Conservation (phyloP, 1,140 invertebrate species). For the Eurytemora carolleeae region DNA sequence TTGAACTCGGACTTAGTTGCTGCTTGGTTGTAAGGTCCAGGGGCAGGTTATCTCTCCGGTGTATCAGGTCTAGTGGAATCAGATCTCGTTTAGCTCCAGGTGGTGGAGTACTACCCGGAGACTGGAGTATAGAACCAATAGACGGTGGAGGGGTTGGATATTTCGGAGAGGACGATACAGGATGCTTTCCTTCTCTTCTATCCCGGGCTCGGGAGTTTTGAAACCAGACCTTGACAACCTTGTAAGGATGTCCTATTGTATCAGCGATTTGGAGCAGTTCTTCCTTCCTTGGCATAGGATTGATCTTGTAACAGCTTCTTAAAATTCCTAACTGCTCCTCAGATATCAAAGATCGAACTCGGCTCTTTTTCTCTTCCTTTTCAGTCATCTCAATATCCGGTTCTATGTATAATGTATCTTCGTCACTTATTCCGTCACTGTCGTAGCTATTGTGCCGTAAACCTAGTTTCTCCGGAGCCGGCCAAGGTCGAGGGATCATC, state of each 20-base stretch:
- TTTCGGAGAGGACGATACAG: slow-evolving; percentile 25
- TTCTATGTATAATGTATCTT: slow-evolving; percentile 15
- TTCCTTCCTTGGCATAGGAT: slow-evolving; percentile 76
- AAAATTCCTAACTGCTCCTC: slow-evolving; percentile 76
- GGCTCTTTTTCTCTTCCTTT: slow-evolving; percentile 45
- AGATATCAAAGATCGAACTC: slow-evolving; percentile 74
- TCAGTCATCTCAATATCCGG: slow-evolving; percentile 18
- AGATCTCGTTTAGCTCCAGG: slow-evolving; percentile 2
- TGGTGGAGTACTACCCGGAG: slow-evolving; percentile 9
- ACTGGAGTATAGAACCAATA: neutral
- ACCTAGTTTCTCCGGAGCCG: neutral
- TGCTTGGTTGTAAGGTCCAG: slow-evolving; percentile 58
- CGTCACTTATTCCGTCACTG: slow-evolving; percentile 22
- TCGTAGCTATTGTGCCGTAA: slow-evolving; percentile 23
- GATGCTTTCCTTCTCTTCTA: slow-evolving; percentile 43
- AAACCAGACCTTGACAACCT: slow-evolving; percentile 91
- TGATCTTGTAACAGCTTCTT: slow-evolving; percentile 64
- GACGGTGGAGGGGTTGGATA: neutral
- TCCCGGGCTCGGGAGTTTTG: slow-evolving; percentile 88
- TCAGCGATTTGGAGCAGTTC: slow-evolving; percentile 73
- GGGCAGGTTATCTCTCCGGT: slow-evolving; percentile 41
- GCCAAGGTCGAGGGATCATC: no score
- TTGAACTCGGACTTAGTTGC: slow-evolving; percentile 24
- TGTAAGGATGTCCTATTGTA: slow-evolving; percentile 63
- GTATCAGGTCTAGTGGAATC: slow-evolving; percentile 2